Conservation (phyloP, 1,140 invertebrate genomes). For the Neuroterus valhalla region DNA sequence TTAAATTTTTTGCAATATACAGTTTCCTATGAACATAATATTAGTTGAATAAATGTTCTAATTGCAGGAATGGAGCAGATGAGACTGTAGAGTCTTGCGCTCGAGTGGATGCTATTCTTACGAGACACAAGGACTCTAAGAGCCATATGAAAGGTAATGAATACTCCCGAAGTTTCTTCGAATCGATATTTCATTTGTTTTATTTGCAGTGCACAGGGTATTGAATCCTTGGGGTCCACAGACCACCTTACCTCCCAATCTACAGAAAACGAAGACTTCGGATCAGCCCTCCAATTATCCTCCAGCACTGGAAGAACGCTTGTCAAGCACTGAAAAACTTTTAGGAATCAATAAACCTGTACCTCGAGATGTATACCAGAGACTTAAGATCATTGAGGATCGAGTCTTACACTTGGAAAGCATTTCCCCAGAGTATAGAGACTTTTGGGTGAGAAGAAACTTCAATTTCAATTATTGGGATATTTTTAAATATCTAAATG, state of each 20-base stretch:
- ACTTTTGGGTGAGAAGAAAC: conserved; percentile 77
- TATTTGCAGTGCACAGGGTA: conserved; percentile 76
- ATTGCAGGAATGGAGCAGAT: conserved; percentile 56
- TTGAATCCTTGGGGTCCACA: conserved; percentile 79
- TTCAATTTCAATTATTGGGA: conserved; percentile 33
- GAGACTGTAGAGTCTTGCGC: conserved; percentile 77
- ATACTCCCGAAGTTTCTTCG: neutral
- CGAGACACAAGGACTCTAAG: conserved; percentile 80
- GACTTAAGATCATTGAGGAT: conserved; percentile 82
- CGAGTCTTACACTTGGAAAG: conserved; percentile 80
- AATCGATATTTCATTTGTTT: conserved; percentile 38
- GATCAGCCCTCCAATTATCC: conserved; percentile 54
- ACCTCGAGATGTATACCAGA: conserved; percentile 77
- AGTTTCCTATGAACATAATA: too few relatives aligned
- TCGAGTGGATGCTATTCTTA: conserved; percentile 80
- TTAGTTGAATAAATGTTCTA: conserved; percentile 37
- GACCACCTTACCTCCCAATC: conserved; percentile 62
- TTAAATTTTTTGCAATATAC: neutral
- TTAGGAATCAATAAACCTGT: conserved; percentile 75
- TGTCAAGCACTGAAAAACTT: conserved; percentile 76
- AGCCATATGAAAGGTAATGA: conserved; percentile 82
- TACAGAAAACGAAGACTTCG: conserved; percentile 51
- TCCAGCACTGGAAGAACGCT: conserved; percentile 76
- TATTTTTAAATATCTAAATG: neutral
- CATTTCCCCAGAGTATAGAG: conserved; percentile 82